Evolutionary conservation across 2,888 invertebrate species (phyloP).

Genomic region (Seira musarum): DNA sequence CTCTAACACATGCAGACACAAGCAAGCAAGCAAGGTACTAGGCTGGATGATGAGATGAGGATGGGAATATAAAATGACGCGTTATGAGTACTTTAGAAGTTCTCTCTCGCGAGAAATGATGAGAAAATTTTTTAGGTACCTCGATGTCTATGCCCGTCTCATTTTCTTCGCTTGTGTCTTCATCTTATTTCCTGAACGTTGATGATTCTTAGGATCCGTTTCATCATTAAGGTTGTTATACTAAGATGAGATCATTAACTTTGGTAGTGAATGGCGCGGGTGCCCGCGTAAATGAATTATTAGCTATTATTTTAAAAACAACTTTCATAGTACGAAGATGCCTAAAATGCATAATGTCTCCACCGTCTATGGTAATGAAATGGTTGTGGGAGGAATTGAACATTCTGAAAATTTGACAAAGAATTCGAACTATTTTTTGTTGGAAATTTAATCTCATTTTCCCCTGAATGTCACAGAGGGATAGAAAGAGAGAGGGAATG

Average conservation of each 20-base stretch:
- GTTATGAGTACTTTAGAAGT: not conserved
- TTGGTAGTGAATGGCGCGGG: not conserved
- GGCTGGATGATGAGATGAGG: not conserved
- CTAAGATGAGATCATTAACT: not conserved
- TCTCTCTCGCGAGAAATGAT: not conserved
- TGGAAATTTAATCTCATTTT: too few relatives aligned
- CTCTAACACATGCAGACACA: not conserved
- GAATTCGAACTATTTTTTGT: too few relatives aligned
- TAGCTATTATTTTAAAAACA: not conserved
- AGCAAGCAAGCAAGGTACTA: not conserved
- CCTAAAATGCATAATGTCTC: too few relatives aligned
- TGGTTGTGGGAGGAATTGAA: too few relatives aligned
- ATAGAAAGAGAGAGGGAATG: too few relatives aligned
- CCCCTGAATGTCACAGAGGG: too few relatives aligned
- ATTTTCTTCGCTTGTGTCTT: not conserved
- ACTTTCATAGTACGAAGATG: too few relatives aligned
- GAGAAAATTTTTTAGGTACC: conserved; percentile 1
- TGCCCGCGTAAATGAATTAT: not conserved
- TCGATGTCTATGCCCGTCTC: not conserved
- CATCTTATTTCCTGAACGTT: not conserved
- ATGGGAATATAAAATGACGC: not conserved
- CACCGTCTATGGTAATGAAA: too few relatives aligned
- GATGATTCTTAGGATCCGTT: not conserved
- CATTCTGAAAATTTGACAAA: too few relatives aligned
- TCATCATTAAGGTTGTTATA: not conserved